Base-by-base conservation (phyloP, 2,113 vertebrate species). In the Cairina moschata region DNA sequence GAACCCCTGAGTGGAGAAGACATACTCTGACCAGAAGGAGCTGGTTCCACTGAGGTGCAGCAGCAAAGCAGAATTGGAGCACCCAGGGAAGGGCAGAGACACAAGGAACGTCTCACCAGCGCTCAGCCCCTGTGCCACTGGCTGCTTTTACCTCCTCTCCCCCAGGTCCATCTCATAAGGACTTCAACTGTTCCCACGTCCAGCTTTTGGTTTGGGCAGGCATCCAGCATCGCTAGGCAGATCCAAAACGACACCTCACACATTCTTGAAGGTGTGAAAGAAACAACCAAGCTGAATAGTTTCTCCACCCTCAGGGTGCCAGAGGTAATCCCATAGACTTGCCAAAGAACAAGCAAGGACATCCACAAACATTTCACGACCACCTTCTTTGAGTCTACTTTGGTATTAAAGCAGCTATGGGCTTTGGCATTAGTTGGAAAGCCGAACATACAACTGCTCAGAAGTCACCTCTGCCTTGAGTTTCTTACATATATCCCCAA, bases 201-300 rank as follows among this genome's bases (percentile, higher is more conserved):
- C 94, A 92, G 86, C 34, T 63, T 88, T 93, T 81, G 90, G 80
- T 81, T 96, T 96, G 88, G 94, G 91, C 95, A 96, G 73, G 15
- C 73, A 84, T 95, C 96, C 94, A 96, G 93, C 79, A 88, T 78
- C 11, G 20, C 95, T 94, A 96, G 88, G 90, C 76, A 93, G 88
- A 90, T 93, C 90, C 88, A 86, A 72, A 96, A 96, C 0, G 62
- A 92, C 86, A 90, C 73, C 83, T 97, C 93, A 69, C 93, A 96
- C 83, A 62, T 96, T 96, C 95, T 90, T 78, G 76, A 95, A 93
- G 48, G 88, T 95, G 88, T 88, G 94, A 96, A 96, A 96, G 95
- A 97, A 96, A 96, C 88, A 96, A 72, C 90, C 95, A 96, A 95
- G 88, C 93, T 92, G 94, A 95, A 91, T 60, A 12, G 0, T 60